phyloP scores from a whole-genome alignment of 2,888 invertebrate genomes.

The Drosophila mimetica region DNA sequence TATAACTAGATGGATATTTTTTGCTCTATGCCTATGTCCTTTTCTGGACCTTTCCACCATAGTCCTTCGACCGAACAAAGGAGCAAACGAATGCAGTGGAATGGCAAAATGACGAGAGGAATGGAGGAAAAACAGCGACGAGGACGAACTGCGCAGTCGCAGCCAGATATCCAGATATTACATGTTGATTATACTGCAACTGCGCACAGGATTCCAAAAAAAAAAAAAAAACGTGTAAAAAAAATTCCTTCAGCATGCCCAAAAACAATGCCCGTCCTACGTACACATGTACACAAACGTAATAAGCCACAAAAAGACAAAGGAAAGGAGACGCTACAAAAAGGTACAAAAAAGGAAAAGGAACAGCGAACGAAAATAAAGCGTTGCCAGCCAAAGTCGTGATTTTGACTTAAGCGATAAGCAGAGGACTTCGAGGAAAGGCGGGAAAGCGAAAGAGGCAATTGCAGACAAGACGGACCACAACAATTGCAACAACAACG shows the following conservation, averaged over 20 bases:
- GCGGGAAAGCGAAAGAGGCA: constrained; percentile 14
- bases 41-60: constrained; percentile 8
- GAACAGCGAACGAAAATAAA: constrained; percentile 37
- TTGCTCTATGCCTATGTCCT: neutral
- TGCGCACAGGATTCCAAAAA: constrained; percentile 64
- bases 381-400: constrained; percentile 62
- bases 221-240: constrained; percentile 17
- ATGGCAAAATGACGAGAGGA: constrained; percentile 1
- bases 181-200: constrained; percentile 69
- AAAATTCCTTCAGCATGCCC: constrained; percentile 5
- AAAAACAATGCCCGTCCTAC: constrained; percentile 25
- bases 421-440: constrained; percentile 43
- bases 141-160: constrained; percentile 63
- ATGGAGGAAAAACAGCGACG: constrained; percentile 4
- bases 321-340: constrained; percentile 29
- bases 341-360: constrained; percentile 28
- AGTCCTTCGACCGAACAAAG: constrained; percentile 13
- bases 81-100: constrained; percentile 13
- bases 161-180: constrained; percentile 57
- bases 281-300: constrained; percentile 8
- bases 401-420: constrained; percentile 75
- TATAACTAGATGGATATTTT: neutral
- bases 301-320: constrained; percentile 39
- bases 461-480: constrained; percentile 21
- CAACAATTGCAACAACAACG: constrained; percentile 42